Percentiles rank a stretch among this genome's conserved stretches.
Conservation (phyloP, 2,113 vertebrate species). For the Hassar affinis region DNA sequence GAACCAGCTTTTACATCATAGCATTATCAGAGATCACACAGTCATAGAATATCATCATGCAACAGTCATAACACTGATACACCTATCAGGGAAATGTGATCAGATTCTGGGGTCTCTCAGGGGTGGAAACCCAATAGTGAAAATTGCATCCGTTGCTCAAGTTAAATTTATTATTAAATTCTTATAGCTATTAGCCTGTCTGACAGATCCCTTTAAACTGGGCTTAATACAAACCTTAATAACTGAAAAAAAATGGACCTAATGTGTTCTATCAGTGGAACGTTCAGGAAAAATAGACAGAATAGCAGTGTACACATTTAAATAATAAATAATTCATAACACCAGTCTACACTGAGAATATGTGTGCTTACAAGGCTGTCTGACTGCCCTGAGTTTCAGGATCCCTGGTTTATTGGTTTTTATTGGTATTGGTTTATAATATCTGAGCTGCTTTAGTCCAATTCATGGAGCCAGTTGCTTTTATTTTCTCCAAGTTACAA, state of each 20-base stretch:
- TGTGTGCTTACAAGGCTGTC: neutral
- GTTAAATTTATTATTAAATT: neutral
- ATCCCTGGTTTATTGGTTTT: neutral
- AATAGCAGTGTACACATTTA: neutral
- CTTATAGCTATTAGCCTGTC: neutral
- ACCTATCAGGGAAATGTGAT: neutral
- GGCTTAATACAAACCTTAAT: neutral
- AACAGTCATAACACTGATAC: slow-evolving; percentile 1
- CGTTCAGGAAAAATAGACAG: neutral
- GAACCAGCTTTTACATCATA: slow-evolving; percentile 14
- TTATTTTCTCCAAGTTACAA: slow-evolving; percentile 11
- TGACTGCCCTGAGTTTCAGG: neutral
- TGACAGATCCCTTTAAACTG: neutral
- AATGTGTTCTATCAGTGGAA: neutral
- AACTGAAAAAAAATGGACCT: neutral
- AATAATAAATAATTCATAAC: neutral
- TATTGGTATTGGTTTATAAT: too few species aligned
- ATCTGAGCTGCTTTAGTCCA: neutral
- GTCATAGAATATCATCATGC: neutral
- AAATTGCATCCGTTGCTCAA: neutral
- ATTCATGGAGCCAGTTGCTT: neutral
- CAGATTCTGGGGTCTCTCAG: neutral
- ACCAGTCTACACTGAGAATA: neutral
- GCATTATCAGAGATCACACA: slow-evolving; percentile 21
- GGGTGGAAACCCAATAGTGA: neutral